phyloP scores from a whole-genome alignment of 2,797 vertebrate genomes.

The Erpetoichthys calabaricus region DNA sequence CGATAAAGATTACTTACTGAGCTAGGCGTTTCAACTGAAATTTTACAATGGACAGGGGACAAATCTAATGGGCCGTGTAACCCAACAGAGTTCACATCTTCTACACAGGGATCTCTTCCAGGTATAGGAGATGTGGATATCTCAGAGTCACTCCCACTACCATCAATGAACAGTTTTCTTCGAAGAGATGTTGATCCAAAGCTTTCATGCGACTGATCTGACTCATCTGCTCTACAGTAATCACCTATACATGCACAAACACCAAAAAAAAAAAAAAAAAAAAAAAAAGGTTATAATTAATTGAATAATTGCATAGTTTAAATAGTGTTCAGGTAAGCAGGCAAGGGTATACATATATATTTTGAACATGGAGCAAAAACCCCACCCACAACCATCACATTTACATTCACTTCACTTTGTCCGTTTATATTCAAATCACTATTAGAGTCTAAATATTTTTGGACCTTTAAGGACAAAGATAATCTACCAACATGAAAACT shows the following conservation, averaged over 20 bases:
- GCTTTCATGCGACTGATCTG: slow-evolving; percentile 79
- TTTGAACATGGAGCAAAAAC: too few species aligned
- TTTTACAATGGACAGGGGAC: slow-evolving; percentile 61
- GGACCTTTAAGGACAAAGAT: too few species aligned
- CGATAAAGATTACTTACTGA: slow-evolving; percentile 52
- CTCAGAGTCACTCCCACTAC: slow-evolving; percentile 67
- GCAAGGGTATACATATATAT: too few species aligned
- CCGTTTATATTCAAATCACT: too few species aligned
- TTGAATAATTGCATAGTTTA: too few species aligned
- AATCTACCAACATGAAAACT: too few species aligned
- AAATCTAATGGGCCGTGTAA: slow-evolving; percentile 50
- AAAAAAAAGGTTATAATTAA: neutral
- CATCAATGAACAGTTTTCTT: slow-evolving; percentile 88
- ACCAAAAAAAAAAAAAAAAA: slow-evolving; percentile 1
- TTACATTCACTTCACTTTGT: too few species aligned
- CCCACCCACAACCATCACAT: too few species aligned
- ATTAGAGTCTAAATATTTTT: too few species aligned
- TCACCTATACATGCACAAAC: slow-evolving; percentile 53
- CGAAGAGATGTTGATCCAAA: slow-evolving; percentile 87
- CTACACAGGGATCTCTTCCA: slow-evolving; percentile 29
- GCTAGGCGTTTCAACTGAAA: slow-evolving; percentile 52
- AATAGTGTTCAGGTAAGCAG: too few species aligned
- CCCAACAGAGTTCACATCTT: slow-evolving; percentile 28
- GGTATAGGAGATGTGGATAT: slow-evolving; percentile 65
- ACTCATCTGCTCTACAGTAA: slow-evolving; percentile 67